A percentile compares a stretch with the other conserved stretches of the same genome.
phyloP scores from a whole-genome alignment of 2,113 vertebrate species.

The Gallinago paraguaiae region DNA sequence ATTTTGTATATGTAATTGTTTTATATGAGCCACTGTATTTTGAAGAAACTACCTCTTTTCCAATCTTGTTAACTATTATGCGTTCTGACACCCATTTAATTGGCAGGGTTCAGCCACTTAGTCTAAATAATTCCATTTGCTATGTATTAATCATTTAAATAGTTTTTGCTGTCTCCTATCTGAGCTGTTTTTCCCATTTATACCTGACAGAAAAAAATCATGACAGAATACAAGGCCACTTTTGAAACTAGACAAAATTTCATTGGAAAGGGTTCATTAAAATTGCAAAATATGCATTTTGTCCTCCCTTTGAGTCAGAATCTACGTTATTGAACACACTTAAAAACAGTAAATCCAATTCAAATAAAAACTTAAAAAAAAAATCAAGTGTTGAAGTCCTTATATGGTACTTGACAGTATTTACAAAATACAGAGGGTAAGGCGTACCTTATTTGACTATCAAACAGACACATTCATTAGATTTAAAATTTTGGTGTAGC shows the following conservation, averaged over 20 bases:
- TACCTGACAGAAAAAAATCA: neutral
- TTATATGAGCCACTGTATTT: neutral
- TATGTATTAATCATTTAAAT: conserved; percentile 4
- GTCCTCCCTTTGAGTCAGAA: conserved; percentile 23
- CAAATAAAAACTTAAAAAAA: conserved; percentile 27
- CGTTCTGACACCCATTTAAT: conserved; percentile 19
- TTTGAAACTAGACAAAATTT: conserved; percentile 45
- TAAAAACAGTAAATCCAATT: conserved; percentile 2
- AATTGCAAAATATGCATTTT: conserved; percentile 16
- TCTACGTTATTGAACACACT: conserved; percentile 9
- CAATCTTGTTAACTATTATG: conserved; percentile 8
- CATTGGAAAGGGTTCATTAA: conserved; percentile 49
- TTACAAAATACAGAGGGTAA: neutral
- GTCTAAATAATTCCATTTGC: conserved; percentile 11
- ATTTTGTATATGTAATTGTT: neutral
- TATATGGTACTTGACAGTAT: neutral
- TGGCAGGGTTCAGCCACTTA: conserved; percentile 8
- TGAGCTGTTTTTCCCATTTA: conserved; percentile 7
- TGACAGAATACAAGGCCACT: conserved; percentile 37
- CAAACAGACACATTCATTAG: neutral
- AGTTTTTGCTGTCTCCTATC: neutral
- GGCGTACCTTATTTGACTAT: neutral
- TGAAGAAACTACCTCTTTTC: conserved; percentile 29
- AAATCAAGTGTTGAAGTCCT: neutral
- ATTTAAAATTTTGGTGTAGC: neutral